These are phyloP conservation scores for Solea senegalensis DNA, from an alignment of 2,113 vertebrate genomes.

Conservation along the genomic window DNA sequence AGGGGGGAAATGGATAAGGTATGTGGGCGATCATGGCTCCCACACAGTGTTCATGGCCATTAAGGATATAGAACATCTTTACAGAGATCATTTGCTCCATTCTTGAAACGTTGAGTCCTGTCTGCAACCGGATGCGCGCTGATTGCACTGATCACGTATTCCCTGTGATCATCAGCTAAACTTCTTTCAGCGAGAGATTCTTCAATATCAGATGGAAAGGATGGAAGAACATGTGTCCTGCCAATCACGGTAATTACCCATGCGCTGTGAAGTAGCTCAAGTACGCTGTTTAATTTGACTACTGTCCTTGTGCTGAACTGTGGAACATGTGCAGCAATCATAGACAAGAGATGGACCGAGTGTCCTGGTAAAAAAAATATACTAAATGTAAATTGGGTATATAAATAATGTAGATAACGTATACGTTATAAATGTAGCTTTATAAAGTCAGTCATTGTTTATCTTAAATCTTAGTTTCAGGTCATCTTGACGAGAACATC, in stretches of 20 bases:
- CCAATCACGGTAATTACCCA: neutral
- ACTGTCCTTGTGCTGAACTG: too few relatives aligned
- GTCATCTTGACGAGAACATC: too few relatives aligned
- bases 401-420: too few relatives aligned
- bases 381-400: too few relatives aligned
- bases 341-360: too few relatives aligned
- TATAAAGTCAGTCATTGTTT: too few relatives aligned
- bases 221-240: neutral
- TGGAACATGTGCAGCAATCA: too few relatives aligned
- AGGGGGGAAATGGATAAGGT: slow-evolving; percentile 9
- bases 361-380: too few relatives aligned
- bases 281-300: too few relatives aligned
- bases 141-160: neutral
- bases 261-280: too few relatives aligned
- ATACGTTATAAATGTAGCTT: too few relatives aligned
- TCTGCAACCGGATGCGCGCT: neutral
- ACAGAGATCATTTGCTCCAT: slow-evolving; percentile 6
- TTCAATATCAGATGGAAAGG: neutral
- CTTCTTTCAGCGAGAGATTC: neutral
- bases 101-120: neutral
- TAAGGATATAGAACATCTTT: slow-evolving; percentile 8
- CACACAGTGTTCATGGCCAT: slow-evolving; percentile 25
- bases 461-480: too few relatives aligned
- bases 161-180: neutral
- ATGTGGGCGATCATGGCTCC: slow-evolving; percentile 47